Percentiles rank a stretch among this genome's conserved stretches.
phyloP scores from a whole-genome alignment of 2,797 vertebrate genomes.

The Novumbra hubbsi region DNA sequence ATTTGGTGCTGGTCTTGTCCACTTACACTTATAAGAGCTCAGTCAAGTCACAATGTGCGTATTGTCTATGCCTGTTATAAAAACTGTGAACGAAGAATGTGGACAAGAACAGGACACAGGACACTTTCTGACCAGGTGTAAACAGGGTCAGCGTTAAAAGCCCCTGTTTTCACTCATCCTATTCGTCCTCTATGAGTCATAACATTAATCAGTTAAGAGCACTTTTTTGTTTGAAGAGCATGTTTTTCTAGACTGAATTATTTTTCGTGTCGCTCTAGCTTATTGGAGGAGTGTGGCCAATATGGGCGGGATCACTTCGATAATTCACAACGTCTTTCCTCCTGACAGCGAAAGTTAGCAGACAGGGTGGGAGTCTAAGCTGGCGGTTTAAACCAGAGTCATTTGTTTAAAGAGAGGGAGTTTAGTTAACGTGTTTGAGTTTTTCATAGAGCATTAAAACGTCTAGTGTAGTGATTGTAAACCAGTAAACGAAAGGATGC shows the following conservation, averaged over 20 bases:
- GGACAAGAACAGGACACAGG: too few species aligned
- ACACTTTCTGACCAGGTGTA: neutral
- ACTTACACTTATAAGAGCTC: too few species aligned
- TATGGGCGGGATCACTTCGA: slow-evolving; percentile 25
- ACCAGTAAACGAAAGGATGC: too few species aligned
- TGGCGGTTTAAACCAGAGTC: slow-evolving; percentile 33
- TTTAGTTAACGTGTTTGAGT: too few species aligned
- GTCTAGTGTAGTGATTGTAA: too few species aligned
- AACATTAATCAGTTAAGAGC: slow-evolving; percentile 13
- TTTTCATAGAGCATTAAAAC: too few species aligned
- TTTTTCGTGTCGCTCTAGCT: slow-evolving; percentile 42
- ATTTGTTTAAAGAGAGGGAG: too few species aligned
- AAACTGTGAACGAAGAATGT: too few species aligned
- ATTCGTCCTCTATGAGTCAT: slow-evolving; percentile 35
- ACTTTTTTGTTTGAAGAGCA: slow-evolving; percentile 1
- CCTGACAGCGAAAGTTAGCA: neutral
- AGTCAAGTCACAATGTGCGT: too few species aligned
- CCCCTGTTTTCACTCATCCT: neutral
- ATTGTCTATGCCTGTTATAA: too few species aligned
- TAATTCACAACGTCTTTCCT: slow-evolving; percentile 43
- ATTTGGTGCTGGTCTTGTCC: too few species aligned
- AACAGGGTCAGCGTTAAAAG: neutral
- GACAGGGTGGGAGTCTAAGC: slow-evolving; percentile 20
- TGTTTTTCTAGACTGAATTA: neutral
- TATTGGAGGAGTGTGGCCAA: slow-evolving; percentile 15